Percentiles rank a stretch among this genome's conserved stretches.
Evolutionary conservation across 1,140 invertebrate genomes (phyloP).

Genomic region (Aphidius gifuensis): DNA sequence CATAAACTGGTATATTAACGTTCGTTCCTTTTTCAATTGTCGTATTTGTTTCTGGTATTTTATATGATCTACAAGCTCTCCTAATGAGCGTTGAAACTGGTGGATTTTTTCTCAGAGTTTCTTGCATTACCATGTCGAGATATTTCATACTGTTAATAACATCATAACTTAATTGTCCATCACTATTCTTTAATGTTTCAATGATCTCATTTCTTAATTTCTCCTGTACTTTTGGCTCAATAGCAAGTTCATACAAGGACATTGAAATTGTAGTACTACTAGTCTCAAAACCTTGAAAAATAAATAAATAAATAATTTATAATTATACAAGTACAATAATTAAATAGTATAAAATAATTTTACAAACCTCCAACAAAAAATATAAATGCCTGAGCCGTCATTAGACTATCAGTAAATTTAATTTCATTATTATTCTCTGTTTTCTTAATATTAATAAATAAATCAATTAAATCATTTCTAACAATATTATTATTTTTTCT

Average conservation of each 20-base stretch:
- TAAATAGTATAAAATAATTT: not conserved
- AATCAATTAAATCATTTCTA: conserved; percentile 56
- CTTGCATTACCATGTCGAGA: conserved; percentile 26
- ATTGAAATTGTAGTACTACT: conserved; percentile 27
- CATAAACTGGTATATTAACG: conserved; percentile 51
- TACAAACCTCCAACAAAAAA: not conserved
- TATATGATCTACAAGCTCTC: conserved; percentile 45
- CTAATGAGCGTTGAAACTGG: conserved; percentile 52
- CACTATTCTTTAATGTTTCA: conserved; percentile 27
- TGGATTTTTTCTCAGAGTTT: conserved; percentile 57
- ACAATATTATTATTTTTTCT: conserved; percentile 46
- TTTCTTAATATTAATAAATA: conserved; percentile 45
- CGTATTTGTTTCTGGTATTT: conserved; percentile 45
- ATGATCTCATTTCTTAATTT: conserved; percentile 49
- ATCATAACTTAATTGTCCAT: conserved; percentile 35
- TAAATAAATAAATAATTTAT: too few species aligned
- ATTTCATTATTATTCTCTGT: too few species aligned
- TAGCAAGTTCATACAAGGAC: conserved; percentile 30
- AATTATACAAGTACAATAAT: too few species aligned
- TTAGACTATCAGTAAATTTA: too few species aligned
- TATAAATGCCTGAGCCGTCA: too few species aligned
- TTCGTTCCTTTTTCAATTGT: conserved; percentile 47
- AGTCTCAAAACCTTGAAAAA: conserved; percentile 22
- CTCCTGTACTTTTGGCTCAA: conserved; percentile 27
- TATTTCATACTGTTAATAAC: conserved; percentile 38